A percentile compares a stretch with the other conserved stretches of the same genome.
phyloP scores from a whole-genome alignment of 2,888 invertebrate species.

The Ischnura elegans region DNA sequence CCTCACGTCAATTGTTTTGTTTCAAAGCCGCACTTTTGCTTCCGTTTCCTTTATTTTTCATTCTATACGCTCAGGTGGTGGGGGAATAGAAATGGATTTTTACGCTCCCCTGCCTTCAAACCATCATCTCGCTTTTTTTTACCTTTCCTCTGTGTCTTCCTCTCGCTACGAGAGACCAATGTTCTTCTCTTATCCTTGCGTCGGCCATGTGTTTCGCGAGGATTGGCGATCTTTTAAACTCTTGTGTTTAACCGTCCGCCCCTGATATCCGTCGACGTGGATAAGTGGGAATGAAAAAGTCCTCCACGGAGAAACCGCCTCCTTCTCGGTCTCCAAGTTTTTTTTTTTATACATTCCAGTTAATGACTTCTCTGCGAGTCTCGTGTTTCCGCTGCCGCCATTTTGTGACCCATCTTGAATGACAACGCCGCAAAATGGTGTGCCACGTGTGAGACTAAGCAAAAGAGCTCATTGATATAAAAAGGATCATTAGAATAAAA shows the following conservation, averaged over 20 bases:
- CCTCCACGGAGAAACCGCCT: neutral
- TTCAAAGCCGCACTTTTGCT: conserved; percentile 46
- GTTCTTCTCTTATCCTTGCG: neutral
- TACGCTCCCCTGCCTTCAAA: neutral
- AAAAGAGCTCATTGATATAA: too few relatives aligned
- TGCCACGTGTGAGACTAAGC: neutral
- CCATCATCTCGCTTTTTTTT: neutral
- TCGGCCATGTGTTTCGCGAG: conserved; percentile 18
- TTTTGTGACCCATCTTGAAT: neutral
- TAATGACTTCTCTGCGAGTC: neutral
- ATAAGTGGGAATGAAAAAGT: neutral
- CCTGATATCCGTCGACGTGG: neutral
- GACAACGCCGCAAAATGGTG: neutral
- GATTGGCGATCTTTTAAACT: neutral
- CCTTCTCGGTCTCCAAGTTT: neutral
- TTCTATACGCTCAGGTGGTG: neutral
- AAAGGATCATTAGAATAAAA: too few relatives aligned
- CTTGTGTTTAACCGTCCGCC: neutral
- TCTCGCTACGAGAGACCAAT: neutral
- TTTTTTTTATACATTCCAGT: neutral
- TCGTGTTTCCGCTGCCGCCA: neutral
- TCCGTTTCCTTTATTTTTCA: neutral
- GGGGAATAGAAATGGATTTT: conserved; percentile 34
- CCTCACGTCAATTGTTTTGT: conserved; percentile 14
- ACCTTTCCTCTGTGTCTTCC: neutral